Percentiles rank a stretch among this genome's conserved stretches.
These are phyloP conservation scores for Neoitamus cyanurus DNA, from an alignment of 2,888 invertebrate genomes.

Conservation along the genomic window DNA sequence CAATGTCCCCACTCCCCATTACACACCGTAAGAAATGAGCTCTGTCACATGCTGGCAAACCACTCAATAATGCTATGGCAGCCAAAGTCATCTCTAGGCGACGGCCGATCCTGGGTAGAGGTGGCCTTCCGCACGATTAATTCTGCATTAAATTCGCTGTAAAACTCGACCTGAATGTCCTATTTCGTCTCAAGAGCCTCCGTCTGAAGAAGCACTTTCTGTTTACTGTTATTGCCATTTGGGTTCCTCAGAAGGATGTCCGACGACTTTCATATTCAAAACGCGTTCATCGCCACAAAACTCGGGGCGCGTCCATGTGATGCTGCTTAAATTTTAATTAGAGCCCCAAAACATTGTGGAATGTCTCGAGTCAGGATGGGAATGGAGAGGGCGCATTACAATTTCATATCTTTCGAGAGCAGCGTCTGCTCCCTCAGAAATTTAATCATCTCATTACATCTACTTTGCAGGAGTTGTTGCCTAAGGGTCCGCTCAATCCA, in stretches of 20 bases:
- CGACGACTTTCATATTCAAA: not conserved
- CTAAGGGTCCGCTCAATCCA: constrained; percentile 62
- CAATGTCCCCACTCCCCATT: not conserved
- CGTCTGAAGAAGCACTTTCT: not conserved
- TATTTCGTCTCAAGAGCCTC: not conserved
- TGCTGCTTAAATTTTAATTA: not conserved
- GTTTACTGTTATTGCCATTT: not conserved
- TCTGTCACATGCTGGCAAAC: not conserved
- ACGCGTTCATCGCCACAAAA: not conserved
- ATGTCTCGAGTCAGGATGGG: not conserved
- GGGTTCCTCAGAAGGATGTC: not conserved
- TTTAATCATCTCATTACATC: constrained; percentile 4
- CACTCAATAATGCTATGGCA: not conserved
- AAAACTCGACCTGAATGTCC: not conserved
- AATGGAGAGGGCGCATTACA: not conserved
- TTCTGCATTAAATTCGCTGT: not conserved
- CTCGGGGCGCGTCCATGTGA: not conserved
- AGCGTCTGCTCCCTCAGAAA: not conserved
- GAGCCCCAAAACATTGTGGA: not conserved
- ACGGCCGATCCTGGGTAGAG: not conserved
- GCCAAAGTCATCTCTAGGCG: not conserved
- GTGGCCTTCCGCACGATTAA: not conserved
- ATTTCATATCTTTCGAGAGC: constrained; percentile 12
- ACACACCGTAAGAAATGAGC: not conserved
- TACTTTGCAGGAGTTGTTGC: constrained; percentile 64